A percentile compares a stretch with the other conserved stretches of the same genome.
Conservation (phyloP, 2,797 vertebrate species). For the Peromyscus eremicus region DNA sequence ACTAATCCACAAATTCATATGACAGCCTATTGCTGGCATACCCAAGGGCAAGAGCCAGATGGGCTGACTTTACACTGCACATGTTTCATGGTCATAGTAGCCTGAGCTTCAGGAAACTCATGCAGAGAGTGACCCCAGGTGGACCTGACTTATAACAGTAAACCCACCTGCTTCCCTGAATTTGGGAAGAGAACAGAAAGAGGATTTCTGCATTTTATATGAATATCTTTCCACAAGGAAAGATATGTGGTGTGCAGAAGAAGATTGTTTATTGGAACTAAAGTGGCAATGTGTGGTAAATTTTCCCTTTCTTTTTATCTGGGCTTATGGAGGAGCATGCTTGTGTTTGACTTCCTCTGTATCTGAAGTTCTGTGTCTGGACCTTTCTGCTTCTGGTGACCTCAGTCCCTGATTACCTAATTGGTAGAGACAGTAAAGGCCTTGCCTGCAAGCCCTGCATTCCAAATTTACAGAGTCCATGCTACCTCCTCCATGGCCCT, state of each 20-base stretch:
- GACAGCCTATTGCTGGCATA: too few relatives aligned
- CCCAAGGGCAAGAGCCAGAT: too few relatives aligned
- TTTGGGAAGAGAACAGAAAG: too few relatives aligned
- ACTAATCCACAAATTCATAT: too few relatives aligned
- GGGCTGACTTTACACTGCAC: too few relatives aligned
- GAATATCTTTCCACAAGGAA: not conserved
- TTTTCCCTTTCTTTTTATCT: not conserved
- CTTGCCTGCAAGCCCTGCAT: not conserved
- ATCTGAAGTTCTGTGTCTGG: not conserved
- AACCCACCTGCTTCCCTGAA: too few relatives aligned
- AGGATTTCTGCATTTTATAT: not conserved
- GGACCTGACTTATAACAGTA: too few relatives aligned
- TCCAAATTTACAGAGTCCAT: not conserved
- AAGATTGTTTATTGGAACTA: not conserved
- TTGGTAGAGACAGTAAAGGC: not conserved
- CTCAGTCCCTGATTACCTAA: not conserved
- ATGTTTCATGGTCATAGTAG: too few relatives aligned
- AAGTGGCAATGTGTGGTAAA: not conserved
- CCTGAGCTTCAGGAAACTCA: too few relatives aligned
- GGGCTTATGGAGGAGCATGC: too few relatives aligned
- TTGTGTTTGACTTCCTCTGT: too few relatives aligned
- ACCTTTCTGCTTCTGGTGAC: not conserved
- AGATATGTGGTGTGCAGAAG: not conserved
- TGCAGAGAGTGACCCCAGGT: too few relatives aligned
- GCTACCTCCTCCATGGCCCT: not conserved